These are phyloP conservation scores for Tautogolabrus adspersus DNA, from an alignment of 2,113 vertebrate genomes.

Conservation along the genomic window DNA sequence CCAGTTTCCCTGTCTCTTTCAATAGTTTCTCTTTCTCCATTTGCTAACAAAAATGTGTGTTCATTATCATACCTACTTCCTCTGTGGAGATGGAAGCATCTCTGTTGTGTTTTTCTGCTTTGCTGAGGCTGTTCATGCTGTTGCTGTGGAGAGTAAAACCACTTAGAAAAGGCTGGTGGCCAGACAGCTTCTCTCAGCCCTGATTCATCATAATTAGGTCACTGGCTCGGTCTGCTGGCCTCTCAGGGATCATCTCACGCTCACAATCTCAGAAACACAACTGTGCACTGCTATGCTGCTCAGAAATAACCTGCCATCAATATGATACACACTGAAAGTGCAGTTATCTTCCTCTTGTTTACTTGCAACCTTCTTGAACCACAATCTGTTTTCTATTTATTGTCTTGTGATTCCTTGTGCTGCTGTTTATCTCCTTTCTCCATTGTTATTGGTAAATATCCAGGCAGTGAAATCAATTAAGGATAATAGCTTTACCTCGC, in stretches of 20 bases:
- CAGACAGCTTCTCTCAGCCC: constrained; percentile 60
- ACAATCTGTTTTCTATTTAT: constrained; percentile 3
- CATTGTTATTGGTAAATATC: constrained; percentile 34
- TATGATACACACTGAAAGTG: constrained; percentile 26
- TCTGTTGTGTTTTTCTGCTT: constrained; percentile 42
- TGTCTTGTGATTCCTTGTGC: constrained; percentile 17
- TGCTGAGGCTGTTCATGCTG: constrained; percentile 34
- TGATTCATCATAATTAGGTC: constrained; percentile 79
- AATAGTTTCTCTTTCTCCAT: neutral
- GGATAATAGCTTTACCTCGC: constrained; percentile 39
- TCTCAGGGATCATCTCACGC: constrained; percentile 52
- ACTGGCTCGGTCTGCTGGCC: constrained; percentile 59
- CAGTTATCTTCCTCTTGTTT: constrained; percentile 6
- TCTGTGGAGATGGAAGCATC: constrained; percentile 4
- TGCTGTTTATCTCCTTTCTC: constrained; percentile 9
- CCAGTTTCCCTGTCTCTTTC: neutral
- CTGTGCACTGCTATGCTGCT: neutral
- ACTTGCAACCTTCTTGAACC: neutral
- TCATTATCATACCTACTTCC: neutral
- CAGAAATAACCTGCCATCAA: constrained; percentile 42
- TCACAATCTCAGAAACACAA: constrained; percentile 30
- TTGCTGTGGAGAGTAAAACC: constrained; percentile 53
- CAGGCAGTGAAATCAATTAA: constrained; percentile 39
- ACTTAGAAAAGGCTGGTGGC: constrained; percentile 65
- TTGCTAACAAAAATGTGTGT: neutral